These are phyloP conservation scores for Pristis pectinata DNA, from an alignment of 2,797 vertebrate species.

Conservation along the genomic window DNA sequence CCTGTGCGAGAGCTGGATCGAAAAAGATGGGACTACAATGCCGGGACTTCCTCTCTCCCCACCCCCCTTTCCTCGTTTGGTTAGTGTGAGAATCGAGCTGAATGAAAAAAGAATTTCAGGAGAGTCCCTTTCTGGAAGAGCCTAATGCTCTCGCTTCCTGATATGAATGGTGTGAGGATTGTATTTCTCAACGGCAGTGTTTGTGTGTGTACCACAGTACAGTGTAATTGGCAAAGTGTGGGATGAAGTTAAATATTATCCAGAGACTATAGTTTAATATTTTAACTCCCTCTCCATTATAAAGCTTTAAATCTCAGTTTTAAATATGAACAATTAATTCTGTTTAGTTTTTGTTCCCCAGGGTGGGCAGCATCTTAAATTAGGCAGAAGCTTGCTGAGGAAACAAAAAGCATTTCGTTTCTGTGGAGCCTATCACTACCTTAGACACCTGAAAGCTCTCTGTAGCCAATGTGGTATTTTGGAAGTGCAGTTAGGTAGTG, in stretches of 20 bases:
- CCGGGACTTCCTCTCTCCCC: slow-evolving; percentile 1
- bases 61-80: background rate
- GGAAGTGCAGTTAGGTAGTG: background rate
- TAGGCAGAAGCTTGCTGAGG: background rate
- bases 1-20: background rate
- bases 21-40: background rate
- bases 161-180: background rate
- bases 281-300: background rate
- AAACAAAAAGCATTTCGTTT: background rate
- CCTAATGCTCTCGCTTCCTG: background rate
- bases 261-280: background rate
- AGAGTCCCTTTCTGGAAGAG: background rate
- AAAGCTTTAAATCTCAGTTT: background rate
- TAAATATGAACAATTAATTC: background rate
- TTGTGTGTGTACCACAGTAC: too few relatives aligned
- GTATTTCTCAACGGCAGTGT: background rate
- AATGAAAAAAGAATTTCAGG: background rate
- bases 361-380: background rate
- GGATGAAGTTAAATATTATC: background rate
- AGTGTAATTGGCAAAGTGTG: background rate
- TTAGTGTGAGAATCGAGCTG: background rate
- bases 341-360: background rate
- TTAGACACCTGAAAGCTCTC: background rate
- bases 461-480: background rate
- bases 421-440: background rate